Conservation (phyloP, 2,113 vertebrate genomes). For the Dasypus novemcinctus region DNA sequence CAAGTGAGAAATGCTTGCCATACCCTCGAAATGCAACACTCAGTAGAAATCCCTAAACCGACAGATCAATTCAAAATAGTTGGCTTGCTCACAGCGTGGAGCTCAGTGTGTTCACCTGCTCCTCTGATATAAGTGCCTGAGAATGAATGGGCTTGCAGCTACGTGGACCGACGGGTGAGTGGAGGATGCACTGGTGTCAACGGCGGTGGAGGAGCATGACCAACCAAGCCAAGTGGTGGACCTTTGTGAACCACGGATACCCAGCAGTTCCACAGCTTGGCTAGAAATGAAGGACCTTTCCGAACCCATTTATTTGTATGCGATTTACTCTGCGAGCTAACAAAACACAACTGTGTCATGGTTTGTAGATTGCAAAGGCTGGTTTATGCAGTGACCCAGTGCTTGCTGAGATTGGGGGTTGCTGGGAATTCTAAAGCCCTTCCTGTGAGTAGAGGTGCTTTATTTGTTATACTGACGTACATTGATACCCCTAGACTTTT, state of each 20-base stretch:
- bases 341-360: fast-evolving
- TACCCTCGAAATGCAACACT: no score
- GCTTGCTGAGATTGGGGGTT: no score
- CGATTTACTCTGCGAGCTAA: background rate
- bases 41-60: background rate
- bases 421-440: no score
- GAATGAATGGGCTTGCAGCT: background rate
- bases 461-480: fast-evolving
- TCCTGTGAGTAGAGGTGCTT: no score
- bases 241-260: background rate
- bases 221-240: fast-evolving
- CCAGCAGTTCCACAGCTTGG: no score
- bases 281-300: background rate
- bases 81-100: background rate
- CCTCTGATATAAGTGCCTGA: background rate
- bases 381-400: no score
- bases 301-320: background rate
- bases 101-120: fast-evolving
- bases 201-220: fast-evolving
- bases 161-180: no score
- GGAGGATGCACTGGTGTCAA: background rate
- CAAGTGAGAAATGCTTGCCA: background rate
- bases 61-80: background rate
- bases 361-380: background rate
- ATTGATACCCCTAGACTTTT: background rate